phyloP scores from a whole-genome alignment of 2,888 invertebrate genomes.

The Conchocele bisecta region DNA sequence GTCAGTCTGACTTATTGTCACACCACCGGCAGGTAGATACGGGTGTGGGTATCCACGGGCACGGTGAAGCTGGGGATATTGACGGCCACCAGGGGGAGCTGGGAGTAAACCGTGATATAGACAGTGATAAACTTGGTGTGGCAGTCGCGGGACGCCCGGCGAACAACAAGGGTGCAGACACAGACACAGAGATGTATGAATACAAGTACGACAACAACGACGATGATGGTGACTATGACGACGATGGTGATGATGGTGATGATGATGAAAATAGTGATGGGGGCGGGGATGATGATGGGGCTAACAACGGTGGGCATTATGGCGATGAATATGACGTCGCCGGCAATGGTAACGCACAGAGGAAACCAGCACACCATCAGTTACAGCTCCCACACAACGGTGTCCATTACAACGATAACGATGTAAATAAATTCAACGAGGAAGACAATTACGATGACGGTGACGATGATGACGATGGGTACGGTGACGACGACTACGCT shows the following conservation, averaged over 20 bases:
- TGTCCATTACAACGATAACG: constrained; percentile 12
- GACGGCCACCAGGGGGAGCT: constrained; percentile 30
- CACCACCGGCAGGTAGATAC: no score
- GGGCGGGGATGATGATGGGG: constrained; percentile 47
- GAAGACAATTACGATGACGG: constrained; percentile 55
- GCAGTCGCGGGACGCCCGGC: no score
- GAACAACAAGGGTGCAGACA: no score
- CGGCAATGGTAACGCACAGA: not conserved
- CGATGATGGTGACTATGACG: constrained; percentile 59
- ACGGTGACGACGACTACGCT: constrained; percentile 46
- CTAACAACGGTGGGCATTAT: constrained; percentile 12
- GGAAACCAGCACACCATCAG: no score
- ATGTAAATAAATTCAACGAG: constrained; percentile 17
- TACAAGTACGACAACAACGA: constrained; percentile 62
- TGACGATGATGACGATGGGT: constrained; percentile 52
- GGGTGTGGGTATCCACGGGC: not conserved
- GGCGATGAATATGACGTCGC: not conserved
- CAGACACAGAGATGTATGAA: no score
- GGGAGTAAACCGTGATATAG: no score
- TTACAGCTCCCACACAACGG: no score
- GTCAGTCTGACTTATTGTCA: no score
- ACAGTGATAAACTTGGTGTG: no score
- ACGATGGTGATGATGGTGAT: constrained; percentile 53
- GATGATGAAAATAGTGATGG: constrained; percentile 49
- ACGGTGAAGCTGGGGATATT: constrained; percentile 29